Evolutionary conservation across 1,140 invertebrate species (phyloP), one percentile per base, ranked within the genome.

Genomic region (Lepidurus apus): DNA sequence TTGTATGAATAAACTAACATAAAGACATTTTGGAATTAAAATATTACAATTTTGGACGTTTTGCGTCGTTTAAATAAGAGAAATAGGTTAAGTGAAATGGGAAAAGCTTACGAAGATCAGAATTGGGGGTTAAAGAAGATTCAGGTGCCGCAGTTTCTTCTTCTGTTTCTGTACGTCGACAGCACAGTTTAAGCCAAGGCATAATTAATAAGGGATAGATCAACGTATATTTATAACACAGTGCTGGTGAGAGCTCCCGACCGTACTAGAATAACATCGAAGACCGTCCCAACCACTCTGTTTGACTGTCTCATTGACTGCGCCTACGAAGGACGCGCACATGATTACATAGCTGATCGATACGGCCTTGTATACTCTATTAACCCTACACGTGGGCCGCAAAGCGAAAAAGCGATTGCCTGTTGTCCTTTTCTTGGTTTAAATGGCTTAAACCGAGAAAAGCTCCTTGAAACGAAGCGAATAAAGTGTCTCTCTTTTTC

Each of bases 291-390:
- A 21, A n/a, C 13, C 53, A 21, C 53, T 65, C 5, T 21, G 17
- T 1, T 13, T 3, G 53, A 65, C 17, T 65, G 53, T 21, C 53
- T 21, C 53, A 65, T 65, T 65, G 53, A 65, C 17, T 65, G 53
- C 53, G 53, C 53, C 9, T 21, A n/a, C 53, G 53, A 13, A 7
- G 17, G 53, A n/a, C 53, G 53, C 53, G 21, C 53, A 17, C 53
- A 65, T 17, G 53, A 65, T 65, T 65, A 65, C 53, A 65, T 4
- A 65, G 17, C 21, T 65, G 53, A 65, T 65, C 53, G 53, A 65
- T 65, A 65, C 4, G 21, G 53, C 10, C 21, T n/a, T 65, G 17
- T n/a, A 17, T 21, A 17, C 53, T 65, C 21, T n/a, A 9, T 8
- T 21, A 34, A 34, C 34, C 53, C 53, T 65, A 65, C 17, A 21